Base-by-base conservation (phyloP, 2,888 invertebrate species). In the Octonoba sinensis region DNA sequence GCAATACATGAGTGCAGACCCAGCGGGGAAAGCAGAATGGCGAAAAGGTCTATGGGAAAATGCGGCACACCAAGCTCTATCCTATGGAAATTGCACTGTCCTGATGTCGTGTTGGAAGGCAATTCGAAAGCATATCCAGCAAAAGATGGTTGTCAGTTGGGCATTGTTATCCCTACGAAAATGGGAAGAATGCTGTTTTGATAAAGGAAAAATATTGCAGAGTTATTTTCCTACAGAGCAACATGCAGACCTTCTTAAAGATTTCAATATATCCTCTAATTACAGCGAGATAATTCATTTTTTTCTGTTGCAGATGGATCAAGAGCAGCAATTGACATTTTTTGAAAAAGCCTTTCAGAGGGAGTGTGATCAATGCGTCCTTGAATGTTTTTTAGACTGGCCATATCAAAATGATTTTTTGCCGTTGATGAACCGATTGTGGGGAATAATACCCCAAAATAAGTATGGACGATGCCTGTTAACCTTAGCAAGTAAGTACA, bases 181-280 rank as follows among this genome's bases (percentile, higher is more conserved):
- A n/a, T 18, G 56, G 18, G 12, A 56, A 56, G 20, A 18, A 1
- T 11, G 12, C 15, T 18, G 16, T 18, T 11, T 16, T 56, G 18
- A 56, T 11, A 56, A 18, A 20, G 18, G n/a, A n/a, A 15, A 15
- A 56, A 11, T 56, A 56, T 16, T 56, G 12, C 12, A 4, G 3
- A 11, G 11, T 18, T 15, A 1, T 2, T 2, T 18, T 4, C 56
- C n/a, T 15, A n/a, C 12, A 16, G 3, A 8, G 1, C 16, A 15
- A 20, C 1, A 0, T 56, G 11, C 3, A 11, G 1, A 54, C 54
- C 8, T 11, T 56, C 1, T 18, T 18, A 15, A 20, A 8, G 6
- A 56, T 56, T 56, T 56, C n/a, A 56, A n/a, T 56, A 16, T 56
- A 56, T n/a, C 56, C 18, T 56, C 56, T 56, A 16, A 56, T 20